Evolutionary conservation across 2,888 invertebrate genomes (phyloP), one percentile per base, ranked within the genome.

Genomic region (Endotricha flammealis): DNA sequence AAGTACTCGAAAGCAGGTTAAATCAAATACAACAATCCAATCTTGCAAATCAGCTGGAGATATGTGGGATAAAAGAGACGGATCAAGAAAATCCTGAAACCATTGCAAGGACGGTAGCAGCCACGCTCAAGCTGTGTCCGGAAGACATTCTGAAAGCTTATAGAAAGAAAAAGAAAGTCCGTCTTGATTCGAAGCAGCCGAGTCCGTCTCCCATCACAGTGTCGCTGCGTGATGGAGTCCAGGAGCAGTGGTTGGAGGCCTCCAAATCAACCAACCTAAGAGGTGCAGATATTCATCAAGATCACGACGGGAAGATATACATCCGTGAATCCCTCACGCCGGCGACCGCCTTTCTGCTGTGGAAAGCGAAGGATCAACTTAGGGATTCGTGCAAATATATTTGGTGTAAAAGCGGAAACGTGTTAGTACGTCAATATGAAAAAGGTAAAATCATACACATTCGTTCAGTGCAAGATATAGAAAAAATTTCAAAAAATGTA

Each of bases 61-160:
- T 39, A n/a, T 39, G 34, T 28, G 39, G 39, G 1, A 16, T 39
- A 2, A 4, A 10, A 4, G 35, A 39, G 23, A 9, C n/a, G 5
- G 20, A 34, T 8, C 9, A 25, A 8, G 38, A 39, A 22, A 12
- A 35, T 28, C 2, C 27, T 1, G 12, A 4, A 7, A 9, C 29
- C 11, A 25, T 38, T 7, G 17, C 33, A 1, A 8, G 17, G 16
- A 29, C 16, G 11, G 20, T 20, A 8, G 30, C 17, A 9, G 11
- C 4, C 3, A 16, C 8, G 11, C 6, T 25, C 24, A 2, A 10
- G 13, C 14, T 4, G 7, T 8, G n/a, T 6, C 20, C 7, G 2
- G 6, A 6, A 2, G 20, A 20, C 7, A 7, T 20, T n/a, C 2
- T 20, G 6, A 20, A 20, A 7, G 20, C 20, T 20, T 20, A 4